These are phyloP conservation scores for Nephrotoma guestfalica DNA, from an alignment of 2,888 invertebrate species.

Conservation along the genomic window DNA sequence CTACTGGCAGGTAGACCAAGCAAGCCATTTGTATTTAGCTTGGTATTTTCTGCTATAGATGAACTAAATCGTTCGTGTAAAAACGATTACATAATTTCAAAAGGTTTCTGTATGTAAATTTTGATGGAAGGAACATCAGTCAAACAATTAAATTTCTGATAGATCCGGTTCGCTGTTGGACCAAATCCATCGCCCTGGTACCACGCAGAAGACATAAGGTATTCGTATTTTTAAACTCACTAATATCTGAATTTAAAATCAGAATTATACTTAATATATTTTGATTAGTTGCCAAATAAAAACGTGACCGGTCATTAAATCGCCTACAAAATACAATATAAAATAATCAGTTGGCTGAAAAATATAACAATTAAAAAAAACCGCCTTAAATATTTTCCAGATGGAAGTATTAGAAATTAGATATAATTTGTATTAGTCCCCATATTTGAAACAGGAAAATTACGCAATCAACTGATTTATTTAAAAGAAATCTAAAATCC, in stretches of 20 bases:
- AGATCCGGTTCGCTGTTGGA: not conserved
- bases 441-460: too few relatives aligned
- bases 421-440: too few relatives aligned
- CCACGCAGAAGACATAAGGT: not conserved
- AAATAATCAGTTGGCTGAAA: not conserved
- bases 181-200: not conserved
- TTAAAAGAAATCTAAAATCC: not conserved
- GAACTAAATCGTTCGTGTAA: too few relatives aligned
- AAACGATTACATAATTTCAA: too few relatives aligned
- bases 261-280: not conserved
- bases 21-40: too few relatives aligned
- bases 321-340: not conserved
- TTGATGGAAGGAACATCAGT: not conserved
- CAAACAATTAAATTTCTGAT: not conserved
- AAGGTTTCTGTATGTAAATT: too few relatives aligned
- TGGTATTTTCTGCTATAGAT: too few relatives aligned
- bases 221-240: not conserved
- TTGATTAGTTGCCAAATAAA: not conserved
- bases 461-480: too few relatives aligned
- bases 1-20: too few relatives aligned
- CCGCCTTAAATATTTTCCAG: not conserved
- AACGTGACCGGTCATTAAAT: not conserved
- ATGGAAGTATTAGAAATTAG: too few relatives aligned
- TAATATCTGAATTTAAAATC: not conserved
- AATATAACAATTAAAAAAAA: not conserved